Evolutionary conservation across 2,888 invertebrate species (phyloP).

Genomic region (Blastobasis lacticolella): DNA sequence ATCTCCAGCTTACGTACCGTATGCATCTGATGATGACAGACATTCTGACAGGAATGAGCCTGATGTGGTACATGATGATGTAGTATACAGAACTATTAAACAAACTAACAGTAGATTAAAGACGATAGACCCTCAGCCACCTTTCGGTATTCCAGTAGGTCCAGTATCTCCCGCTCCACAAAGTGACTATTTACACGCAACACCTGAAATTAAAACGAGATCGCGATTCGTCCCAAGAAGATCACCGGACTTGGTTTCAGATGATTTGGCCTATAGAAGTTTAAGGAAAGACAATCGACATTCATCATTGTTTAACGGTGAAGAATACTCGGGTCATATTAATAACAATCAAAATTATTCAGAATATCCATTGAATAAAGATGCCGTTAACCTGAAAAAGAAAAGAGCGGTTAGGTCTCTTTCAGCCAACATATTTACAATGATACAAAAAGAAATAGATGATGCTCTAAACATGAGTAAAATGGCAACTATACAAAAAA

Average conservation of each 20-base stretch:
- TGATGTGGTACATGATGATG: conserved; percentile 88
- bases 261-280: conserved; percentile 90
- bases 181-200: conserved; percentile 88
- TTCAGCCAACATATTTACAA: conserved; percentile 87
- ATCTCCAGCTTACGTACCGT: conserved; percentile 78
- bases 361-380: conserved; percentile 50
- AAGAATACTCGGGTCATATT: conserved; percentile 61
- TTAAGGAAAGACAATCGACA: conserved; percentile 85
- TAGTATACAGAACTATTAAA: conserved; percentile 86
- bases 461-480: conserved; percentile 72
- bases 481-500: conserved; percentile 71
- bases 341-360: conserved; percentile 60
- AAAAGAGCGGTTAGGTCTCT: conserved; percentile 87
- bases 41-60: conserved; percentile 81
- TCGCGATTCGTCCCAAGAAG: conserved; percentile 78
- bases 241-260: conserved; percentile 87
- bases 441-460: conserved; percentile 79
- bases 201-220: conserved; percentile 75
- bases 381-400: conserved; percentile 74
- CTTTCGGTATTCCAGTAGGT: conserved; percentile 91
- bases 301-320: conserved; percentile 62
- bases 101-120: conserved; percentile 83
- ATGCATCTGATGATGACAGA: conserved; percentile 63
- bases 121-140: conserved; percentile 87
- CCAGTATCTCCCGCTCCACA: conserved; percentile 86